Conservation (phyloP, 2,888 invertebrate species). For the Ochropleura leucogaster region DNA sequence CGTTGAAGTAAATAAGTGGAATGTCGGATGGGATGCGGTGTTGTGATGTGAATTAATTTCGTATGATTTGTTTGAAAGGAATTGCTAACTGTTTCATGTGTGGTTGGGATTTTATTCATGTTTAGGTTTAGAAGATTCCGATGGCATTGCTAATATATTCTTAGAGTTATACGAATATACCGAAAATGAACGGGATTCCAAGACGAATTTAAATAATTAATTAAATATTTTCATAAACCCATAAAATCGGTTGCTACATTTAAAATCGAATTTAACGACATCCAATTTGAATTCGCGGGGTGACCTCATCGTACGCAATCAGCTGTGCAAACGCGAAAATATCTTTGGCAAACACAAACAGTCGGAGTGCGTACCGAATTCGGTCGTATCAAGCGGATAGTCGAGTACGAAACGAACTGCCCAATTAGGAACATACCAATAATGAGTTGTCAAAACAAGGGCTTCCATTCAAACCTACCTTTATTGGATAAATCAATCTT, state of each 20-base stretch:
- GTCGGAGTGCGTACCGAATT: slow-evolving; percentile 77
- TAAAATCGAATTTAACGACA: slow-evolving; percentile 63
- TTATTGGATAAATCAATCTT: slow-evolving; percentile 64
- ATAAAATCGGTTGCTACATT: slow-evolving; percentile 43
- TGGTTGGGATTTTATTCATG: background rate
- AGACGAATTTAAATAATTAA: slow-evolving; percentile 32
- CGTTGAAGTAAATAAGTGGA: slow-evolving; percentile 53
- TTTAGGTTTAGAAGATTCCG: background rate
- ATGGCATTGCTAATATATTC: too few relatives aligned
- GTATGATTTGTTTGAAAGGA: slow-evolving; percentile 6
- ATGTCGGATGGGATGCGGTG: slow-evolving; percentile 45
- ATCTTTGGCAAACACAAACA: slow-evolving; percentile 84
- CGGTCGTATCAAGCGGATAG: slow-evolving; percentile 71
- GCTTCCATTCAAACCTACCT: slow-evolving; percentile 68
- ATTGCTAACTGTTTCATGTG: slow-evolving; percentile 3
- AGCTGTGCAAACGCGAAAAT: slow-evolving; percentile 86
- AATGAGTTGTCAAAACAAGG: slow-evolving; percentile 90
- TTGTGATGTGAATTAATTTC: slow-evolving; percentile 50
- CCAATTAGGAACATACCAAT: slow-evolving; percentile 87
- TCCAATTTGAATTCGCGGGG: slow-evolving; percentile 77
- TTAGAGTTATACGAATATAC: too few relatives aligned
- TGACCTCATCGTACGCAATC: slow-evolving; percentile 83
- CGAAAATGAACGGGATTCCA: background rate
- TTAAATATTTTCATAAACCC: slow-evolving; percentile 15
- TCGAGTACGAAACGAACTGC: slow-evolving; percentile 77